phyloP scores from a whole-genome alignment of 2,113 vertebrate genomes.

The Calidris pygmaea region DNA sequence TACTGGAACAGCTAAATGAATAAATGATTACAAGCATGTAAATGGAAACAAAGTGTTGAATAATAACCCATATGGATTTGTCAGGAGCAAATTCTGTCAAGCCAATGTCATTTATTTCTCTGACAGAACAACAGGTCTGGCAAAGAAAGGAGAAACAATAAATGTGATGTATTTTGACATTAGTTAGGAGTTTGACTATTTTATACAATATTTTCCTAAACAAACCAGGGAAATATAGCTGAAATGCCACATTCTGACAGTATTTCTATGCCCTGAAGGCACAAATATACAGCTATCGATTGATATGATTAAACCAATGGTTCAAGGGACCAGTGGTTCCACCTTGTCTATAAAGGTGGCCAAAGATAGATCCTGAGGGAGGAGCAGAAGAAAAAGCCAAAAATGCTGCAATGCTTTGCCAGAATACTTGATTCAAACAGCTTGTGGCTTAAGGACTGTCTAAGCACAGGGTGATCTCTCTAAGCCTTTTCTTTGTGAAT shows the following conservation, averaged over 20 bases:
- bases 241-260: background rate
- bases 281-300: background rate
- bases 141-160: background rate
- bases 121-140: background rate
- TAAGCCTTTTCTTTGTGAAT: background rate
- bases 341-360: background rate
- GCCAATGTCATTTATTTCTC: background rate
- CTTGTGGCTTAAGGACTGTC: background rate
- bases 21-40: background rate
- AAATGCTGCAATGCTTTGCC: background rate
- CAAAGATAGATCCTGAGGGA: background rate
- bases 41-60: background rate
- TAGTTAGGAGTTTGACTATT: background rate
- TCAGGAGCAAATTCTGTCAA: background rate
- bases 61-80: background rate
- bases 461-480: background rate
- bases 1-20: background rate
- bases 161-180: background rate
- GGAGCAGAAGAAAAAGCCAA: background rate
- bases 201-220: background rate
- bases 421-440: background rate
- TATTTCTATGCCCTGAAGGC: background rate
- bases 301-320: background rate
- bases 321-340: background rate
- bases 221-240: background rate